phyloP scores from a whole-genome alignment of 2,797 vertebrate genomes.

The Novumbra hubbsi region DNA sequence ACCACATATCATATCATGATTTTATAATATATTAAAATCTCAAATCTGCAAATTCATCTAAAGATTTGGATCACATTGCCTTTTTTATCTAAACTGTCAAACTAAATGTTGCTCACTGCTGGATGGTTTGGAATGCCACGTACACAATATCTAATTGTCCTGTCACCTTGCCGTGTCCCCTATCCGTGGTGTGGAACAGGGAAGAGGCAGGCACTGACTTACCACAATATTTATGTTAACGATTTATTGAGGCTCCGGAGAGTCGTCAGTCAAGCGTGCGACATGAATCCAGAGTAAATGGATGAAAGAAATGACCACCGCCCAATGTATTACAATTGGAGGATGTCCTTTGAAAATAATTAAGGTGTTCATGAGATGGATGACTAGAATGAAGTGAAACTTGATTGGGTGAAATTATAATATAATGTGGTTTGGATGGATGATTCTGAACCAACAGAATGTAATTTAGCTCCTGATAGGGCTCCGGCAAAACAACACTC shows the following conservation, averaged over 20 bases:
- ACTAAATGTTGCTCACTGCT: neutral
- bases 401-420: slow-evolving; percentile 1
- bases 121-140: neutral
- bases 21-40: neutral
- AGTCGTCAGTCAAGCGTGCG: neutral
- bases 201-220: neutral
- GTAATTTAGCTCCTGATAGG: neutral
- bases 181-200: neutral
- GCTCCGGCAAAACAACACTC: neutral
- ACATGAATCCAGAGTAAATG: slow-evolving; percentile 1
- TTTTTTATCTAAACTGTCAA: neutral
- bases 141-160: slow-evolving; percentile 3
- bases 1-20: neutral
- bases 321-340: slow-evolving; percentile 6
- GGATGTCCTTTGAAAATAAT: slow-evolving; percentile 7
- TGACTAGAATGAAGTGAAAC: neutral
- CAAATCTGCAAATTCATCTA: neutral
- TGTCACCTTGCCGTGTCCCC: slow-evolving; percentile 18
- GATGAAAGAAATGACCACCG: neutral
- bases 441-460: neutral
- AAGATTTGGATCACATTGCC: neutral
- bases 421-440: neutral
- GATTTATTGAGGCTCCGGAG: slow-evolving; percentile 7
- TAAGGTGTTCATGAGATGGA: neutral
- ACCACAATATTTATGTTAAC: slow-evolving; percentile 17